Evolutionary conservation across 2,888 invertebrate species (phyloP).

Genomic region (Carpatolechia fugitivella): DNA sequence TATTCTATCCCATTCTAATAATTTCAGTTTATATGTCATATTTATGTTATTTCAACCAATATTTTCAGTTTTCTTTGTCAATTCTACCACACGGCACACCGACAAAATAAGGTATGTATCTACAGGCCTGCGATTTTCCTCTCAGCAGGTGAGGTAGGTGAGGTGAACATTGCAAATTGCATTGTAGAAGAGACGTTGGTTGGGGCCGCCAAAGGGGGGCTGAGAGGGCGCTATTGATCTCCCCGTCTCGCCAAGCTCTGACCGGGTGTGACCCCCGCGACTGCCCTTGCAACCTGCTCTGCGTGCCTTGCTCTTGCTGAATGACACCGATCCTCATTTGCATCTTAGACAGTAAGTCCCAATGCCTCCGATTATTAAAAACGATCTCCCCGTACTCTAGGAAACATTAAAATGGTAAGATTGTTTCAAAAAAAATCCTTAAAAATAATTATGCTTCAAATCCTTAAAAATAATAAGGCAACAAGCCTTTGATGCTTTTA

Average conservation of each 20-base stretch:
- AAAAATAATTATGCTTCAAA: no score
- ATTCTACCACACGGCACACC: no score
- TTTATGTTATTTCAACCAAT: no score
- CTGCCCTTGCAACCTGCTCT: conserved; percentile 50
- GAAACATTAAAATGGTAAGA: no score
- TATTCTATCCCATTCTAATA: no score
- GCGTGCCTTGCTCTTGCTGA: conserved; percentile 19
- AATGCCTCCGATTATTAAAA: background rate
- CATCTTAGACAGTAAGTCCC: background rate
- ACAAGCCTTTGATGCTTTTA: no score
- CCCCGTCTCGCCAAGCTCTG: conserved; percentile 67
- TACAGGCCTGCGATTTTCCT: conserved; percentile 1
- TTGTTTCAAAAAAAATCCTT: no score
- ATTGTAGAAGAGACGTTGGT: conserved; percentile 33
- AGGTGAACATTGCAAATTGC: conserved; percentile 47
- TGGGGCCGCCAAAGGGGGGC: conserved; percentile 30
- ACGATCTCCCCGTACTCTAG: no score
- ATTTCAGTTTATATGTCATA: no score
- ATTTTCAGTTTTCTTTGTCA: no score
- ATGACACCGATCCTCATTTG: background rate
- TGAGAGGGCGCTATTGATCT: conserved; percentile 62
- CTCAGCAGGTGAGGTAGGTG: conserved; percentile 27
- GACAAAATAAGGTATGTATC: no score
- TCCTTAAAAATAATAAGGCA: no score
- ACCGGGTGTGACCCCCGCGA: conserved; percentile 69